phyloP scores from a whole-genome alignment of 2,113 vertebrate species.

The Circaetus gallicus region DNA sequence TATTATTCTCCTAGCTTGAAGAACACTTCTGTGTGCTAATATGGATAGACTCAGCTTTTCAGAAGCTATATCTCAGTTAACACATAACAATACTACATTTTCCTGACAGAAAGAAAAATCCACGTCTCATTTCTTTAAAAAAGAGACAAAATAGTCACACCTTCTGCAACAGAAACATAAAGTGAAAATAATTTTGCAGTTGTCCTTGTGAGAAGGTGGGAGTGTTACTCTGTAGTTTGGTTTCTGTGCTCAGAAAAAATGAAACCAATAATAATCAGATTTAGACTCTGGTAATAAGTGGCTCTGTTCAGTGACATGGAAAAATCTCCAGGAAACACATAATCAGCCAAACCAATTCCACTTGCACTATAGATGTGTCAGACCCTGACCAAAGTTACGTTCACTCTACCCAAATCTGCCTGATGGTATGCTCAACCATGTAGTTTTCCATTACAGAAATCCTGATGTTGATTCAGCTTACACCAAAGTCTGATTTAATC shows the following conservation, averaged over 20 bases:
- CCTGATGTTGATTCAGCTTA: background rate
- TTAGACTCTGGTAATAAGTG: background rate
- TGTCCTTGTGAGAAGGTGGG: background rate
- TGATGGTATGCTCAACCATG: background rate
- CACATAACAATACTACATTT: background rate
- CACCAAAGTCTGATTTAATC: background rate
- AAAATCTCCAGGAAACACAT: background rate
- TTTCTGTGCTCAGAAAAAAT: background rate
- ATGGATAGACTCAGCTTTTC: background rate
- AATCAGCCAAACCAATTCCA: background rate
- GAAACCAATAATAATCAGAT: background rate
- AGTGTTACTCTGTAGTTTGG: background rate
- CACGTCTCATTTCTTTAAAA: background rate
- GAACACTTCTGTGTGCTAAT: background rate
- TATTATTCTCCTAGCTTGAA: background rate
- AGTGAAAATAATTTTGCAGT: background rate
- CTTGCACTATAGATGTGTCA: background rate
- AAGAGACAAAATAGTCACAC: background rate
- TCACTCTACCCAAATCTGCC: background rate
- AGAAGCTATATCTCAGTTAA: background rate
- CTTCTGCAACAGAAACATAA: background rate
- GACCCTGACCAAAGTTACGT: rapidly evolving
- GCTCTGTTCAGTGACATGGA: background rate
- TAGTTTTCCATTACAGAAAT: background rate
- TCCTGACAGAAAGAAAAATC: background rate